Evolutionary conservation across 2,113 vertebrate species (phyloP).

Genomic region (Oreochromis aureus): DNA sequence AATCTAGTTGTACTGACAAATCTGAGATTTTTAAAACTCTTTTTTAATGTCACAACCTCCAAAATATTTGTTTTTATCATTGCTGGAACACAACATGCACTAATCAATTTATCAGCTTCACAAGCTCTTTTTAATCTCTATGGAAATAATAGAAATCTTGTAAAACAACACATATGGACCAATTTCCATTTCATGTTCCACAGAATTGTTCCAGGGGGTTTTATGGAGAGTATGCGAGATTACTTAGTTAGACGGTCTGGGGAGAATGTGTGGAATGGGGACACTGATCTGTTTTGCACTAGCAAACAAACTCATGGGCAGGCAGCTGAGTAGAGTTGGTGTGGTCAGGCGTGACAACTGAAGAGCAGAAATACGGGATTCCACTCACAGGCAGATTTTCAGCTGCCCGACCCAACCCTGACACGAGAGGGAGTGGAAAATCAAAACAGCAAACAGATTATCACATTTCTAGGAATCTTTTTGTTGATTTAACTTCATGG

Average conservation of each 20-base stretch:
- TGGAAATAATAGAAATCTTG: not conserved
- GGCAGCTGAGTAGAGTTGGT: not conserved
- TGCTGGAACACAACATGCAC: not conserved
- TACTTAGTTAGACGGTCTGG: not conserved
- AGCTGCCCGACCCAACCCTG: not conserved
- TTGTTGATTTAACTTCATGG: not conserved
- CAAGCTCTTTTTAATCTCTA: not conserved
- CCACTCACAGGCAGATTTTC: not conserved
- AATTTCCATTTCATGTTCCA: not conserved
- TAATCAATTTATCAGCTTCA: not conserved
- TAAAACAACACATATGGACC: not conserved
- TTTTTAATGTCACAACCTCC: not conserved
- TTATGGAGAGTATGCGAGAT: not conserved
- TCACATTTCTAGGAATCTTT: not conserved
- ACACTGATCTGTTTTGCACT: not conserved
- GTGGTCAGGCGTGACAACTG: not conserved
- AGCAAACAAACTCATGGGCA: not conserved
- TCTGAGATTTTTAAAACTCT: not conserved
- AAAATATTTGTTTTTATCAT: not conserved
- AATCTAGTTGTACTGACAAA: not conserved
- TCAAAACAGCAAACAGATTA: not conserved
- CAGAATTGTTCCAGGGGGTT: not conserved
- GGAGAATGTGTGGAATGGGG: fast-evolving
- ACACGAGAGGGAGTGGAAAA: not conserved
- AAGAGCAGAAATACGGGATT: not conserved